Evolutionary conservation across 2,797 vertebrate species (phyloP).

Genomic region (Perodicticus potto): DNA sequence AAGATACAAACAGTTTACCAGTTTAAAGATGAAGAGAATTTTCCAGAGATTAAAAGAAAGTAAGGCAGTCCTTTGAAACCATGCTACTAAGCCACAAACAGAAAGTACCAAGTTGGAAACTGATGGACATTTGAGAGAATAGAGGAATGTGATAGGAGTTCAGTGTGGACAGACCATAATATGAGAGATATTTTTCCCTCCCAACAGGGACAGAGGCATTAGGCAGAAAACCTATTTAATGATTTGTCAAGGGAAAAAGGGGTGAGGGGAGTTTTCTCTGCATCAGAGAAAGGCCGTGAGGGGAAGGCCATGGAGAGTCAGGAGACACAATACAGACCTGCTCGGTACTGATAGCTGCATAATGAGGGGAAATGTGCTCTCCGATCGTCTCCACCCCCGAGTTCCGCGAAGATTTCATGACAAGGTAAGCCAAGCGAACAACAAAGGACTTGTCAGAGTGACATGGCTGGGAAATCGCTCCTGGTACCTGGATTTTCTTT

Average conservation of each 20-base stretch:
- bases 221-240: not conserved
- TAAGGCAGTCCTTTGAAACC: not conserved
- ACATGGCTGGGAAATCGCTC: not conserved
- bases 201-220: not conserved
- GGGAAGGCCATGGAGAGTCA: not conserved
- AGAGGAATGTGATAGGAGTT: not conserved
- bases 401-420: not conserved
- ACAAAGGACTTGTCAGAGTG: not conserved
- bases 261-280: not conserved
- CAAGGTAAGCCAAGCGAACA: not conserved
- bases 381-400: not conserved
- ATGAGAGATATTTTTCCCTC: not conserved
- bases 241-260: not conserved
- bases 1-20: conserved; percentile 15
- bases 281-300: no score
- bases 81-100: not conserved
- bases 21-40: not conserved
- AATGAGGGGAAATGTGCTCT: not conserved
- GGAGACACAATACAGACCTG: not conserved
- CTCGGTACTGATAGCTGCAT: not conserved
- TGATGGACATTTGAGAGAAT: not conserved
- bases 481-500: not conserved
- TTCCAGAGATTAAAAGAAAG: not conserved
- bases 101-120: not conserved
- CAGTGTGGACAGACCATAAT: not conserved